Conservation (phyloP, 2,888 invertebrate species). For the Argynnis bischoffii region DNA sequence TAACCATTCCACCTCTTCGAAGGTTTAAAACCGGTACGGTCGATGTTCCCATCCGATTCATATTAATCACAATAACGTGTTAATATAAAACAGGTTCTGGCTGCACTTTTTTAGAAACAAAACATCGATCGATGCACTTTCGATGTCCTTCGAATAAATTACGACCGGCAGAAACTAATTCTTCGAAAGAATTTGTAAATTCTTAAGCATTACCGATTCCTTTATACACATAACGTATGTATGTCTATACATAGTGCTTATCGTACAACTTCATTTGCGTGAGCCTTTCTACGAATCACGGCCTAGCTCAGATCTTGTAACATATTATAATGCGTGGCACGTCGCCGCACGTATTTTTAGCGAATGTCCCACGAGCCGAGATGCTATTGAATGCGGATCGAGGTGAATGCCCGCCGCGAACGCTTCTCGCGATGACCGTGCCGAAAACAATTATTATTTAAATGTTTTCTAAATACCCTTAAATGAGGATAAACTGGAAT, state of each 20-base stretch:
- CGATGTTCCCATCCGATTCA: conserved; percentile 36
- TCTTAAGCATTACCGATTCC: neutral
- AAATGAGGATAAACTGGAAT: neutral
- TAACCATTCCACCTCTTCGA: conserved; percentile 16
- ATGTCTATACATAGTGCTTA: neutral
- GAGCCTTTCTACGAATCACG: neutral
- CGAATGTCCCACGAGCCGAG: conserved; percentile 47
- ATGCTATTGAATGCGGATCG: conserved; percentile 44
- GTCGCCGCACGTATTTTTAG: conserved; percentile 56
- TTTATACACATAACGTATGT: neutral
- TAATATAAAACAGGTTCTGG: conserved; percentile 38
- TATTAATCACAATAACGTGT: conserved; percentile 39
- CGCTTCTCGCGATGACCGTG: conserved; percentile 40
- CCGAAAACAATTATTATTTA: conserved; percentile 31
- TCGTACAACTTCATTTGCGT: neutral
- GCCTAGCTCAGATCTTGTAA: conserved; percentile 18
- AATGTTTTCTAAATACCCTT: conserved; percentile 20
- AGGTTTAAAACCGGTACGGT: conserved; percentile 28
- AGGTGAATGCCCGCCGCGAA: conserved; percentile 49
- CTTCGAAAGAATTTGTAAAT: conserved; percentile 1
- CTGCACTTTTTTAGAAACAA: conserved; percentile 34
- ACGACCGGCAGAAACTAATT: conserved; percentile 8
- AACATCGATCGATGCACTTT: conserved; percentile 26
- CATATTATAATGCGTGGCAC: conserved; percentile 47
- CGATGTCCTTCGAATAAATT: conserved; percentile 19